Base-by-base conservation (phyloP, 2,113 vertebrate species). In the Cebidichthys violaceus region DNA sequence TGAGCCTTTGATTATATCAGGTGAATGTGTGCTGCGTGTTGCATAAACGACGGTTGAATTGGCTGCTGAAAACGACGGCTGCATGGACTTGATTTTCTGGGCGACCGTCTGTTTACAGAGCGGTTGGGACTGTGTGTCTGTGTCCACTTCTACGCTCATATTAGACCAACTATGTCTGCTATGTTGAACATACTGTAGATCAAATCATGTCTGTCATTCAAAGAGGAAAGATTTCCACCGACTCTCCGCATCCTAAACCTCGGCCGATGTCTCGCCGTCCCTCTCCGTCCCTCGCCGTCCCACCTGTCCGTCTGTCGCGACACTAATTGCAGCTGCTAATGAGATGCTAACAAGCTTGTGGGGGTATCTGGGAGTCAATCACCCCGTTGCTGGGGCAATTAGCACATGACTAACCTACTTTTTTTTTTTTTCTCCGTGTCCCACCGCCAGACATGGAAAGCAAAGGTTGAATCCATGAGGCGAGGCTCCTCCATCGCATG, bases 241-340 rank as follows among this genome's bases (percentile, higher is more conserved):
- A 9, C 31, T 47, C 24, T 41, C 18, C 24, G 33, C 14, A 67
- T 78, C 24, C 37, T 69, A 47, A 70, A 70, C 76, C 68, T 83
- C 29, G 9, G 65, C 59, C 81, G 64, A 39, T 50, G 50, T 71
- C 70, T 41, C 4, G 1, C 43, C 15, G 43, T 67, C 67, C 78
- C n/a, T n/a, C n/a, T n/a, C n/a, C n/a, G n/a, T n/a, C n/a, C 70
- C 70, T 39, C 1, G 4, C 35, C 47, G 60, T 29, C 62, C 77
- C 75, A 33, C 75, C 75, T 55, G 71, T 57, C 84, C 83, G 39
- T 64, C 75, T 64, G 75, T 79, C 84, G 73, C 11, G 4, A 80
- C 65, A 33, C 66, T 86, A 84, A 91, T 88, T 83, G 70, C 54
- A 66, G 55, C 68, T 60, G 59, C 68, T 89, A 92, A 91, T 65